Evolutionary conservation across 2,797 vertebrate species (phyloP).

Genomic region (Aselliscus stoliczkanus): DNA sequence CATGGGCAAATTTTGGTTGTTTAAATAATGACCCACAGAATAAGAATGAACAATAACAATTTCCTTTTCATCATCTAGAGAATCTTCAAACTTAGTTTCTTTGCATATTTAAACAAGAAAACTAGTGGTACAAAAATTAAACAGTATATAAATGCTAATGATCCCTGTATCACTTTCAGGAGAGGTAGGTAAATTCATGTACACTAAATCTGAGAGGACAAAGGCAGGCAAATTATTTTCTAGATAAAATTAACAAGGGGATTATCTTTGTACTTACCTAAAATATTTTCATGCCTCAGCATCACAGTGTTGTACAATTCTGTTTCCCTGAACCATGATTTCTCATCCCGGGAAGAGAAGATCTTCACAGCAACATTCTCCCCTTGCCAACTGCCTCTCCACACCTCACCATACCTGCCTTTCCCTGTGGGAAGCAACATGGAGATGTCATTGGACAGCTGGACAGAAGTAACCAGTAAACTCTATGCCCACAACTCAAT

Average conservation of each 20-base stretch:
- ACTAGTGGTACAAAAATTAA: conserved; percentile 25
- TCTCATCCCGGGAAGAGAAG: conserved; percentile 98
- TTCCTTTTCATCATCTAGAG: conserved; percentile 26
- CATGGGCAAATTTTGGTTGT: conserved; percentile 48
- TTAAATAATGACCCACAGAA: conserved; percentile 57
- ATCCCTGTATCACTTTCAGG: neutral
- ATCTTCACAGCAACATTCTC: conserved; percentile 98
- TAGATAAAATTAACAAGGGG: neutral
- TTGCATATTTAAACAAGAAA: conserved; percentile 42
- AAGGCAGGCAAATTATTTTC: neutral
- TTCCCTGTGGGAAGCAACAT: conserved; percentile 85
- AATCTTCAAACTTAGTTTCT: conserved; percentile 23
- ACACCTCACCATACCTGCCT: conserved; percentile 97
- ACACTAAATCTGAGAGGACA: neutral
- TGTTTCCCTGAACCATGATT: conserved; percentile 99
- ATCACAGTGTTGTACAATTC: conserved; percentile 99
- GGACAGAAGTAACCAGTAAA: neutral
- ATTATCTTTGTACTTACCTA: conserved; percentile 84
- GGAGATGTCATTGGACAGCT: neutral
- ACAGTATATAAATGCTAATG: neutral
- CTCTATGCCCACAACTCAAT: neutral
- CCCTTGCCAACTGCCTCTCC: conserved; percentile 98
- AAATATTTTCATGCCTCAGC: conserved; percentile 96
- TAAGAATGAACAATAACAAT: conserved; percentile 21
- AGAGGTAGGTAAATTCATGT: neutral